phyloP scores from a whole-genome alignment of 64 coral and sea anemone species.

The Actinia equina region DNA sequence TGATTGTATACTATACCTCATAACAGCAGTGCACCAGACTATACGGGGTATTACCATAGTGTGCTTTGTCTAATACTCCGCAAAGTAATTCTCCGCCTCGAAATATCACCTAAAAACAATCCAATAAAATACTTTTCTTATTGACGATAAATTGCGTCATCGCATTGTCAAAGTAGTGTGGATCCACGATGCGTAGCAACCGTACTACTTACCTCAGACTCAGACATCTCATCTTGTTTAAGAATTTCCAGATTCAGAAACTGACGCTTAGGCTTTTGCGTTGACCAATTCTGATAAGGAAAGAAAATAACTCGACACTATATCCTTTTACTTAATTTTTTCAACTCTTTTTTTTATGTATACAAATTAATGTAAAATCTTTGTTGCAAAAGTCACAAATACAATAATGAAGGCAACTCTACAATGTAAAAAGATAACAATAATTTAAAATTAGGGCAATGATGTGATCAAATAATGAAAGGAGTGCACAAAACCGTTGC shows the following conservation, averaged over 20 bases:
- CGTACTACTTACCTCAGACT: slow-evolving; percentile 55
- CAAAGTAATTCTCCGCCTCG: slow-evolving; percentile 80
- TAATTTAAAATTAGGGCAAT: too few species aligned
- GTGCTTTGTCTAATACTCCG: slow-evolving; percentile 93
- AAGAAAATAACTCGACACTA: neutral
- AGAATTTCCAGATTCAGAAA: slow-evolving; percentile 42
- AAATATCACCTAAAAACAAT: slow-evolving; percentile 66
- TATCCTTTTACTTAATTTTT: too few species aligned
- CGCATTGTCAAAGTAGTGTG: too few species aligned
- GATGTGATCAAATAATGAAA: neutral
- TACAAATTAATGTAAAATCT: too few species aligned
- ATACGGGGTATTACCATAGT: slow-evolving; percentile 93
- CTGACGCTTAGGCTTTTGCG: slow-evolving; percentile 48
- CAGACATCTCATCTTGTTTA: slow-evolving; percentile 82
- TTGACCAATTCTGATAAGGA: slow-evolving; percentile 63
- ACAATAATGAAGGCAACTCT: too few species aligned
- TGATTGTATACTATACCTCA: slow-evolving; percentile 43
- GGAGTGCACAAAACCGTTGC: too few species aligned
- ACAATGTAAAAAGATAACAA: too few species aligned
- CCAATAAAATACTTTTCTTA: neutral
- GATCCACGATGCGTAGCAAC: too few species aligned
- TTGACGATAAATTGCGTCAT: too few species aligned
- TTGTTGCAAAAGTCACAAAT: too few species aligned
- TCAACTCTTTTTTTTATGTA: too few species aligned
- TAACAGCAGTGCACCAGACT: slow-evolving; percentile 93